Conservation (phyloP, 2,888 invertebrate species). For the Beris chalybata region DNA sequence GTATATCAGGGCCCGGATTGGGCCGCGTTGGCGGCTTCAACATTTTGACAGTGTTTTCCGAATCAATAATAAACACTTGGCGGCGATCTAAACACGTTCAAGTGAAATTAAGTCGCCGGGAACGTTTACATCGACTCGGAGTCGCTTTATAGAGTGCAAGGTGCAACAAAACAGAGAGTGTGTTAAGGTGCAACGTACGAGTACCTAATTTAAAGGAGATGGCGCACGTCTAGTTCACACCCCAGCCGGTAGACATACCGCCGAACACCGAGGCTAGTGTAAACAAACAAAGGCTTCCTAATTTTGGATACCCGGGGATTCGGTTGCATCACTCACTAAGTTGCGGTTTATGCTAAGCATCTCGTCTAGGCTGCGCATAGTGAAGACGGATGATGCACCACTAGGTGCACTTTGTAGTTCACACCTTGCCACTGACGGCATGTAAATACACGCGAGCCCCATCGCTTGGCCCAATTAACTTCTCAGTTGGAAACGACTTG, state of each 20-base stretch:
- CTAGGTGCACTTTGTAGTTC: conserved; percentile 19
- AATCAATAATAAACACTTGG: too few species aligned
- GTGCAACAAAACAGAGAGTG: conserved; percentile 24
- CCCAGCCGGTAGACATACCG: too few species aligned
- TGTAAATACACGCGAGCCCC: conserved; percentile 2
- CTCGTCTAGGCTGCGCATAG: not conserved
- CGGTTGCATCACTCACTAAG: conserved; percentile 23
- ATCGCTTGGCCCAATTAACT: conserved; percentile 23
- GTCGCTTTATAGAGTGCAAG: conserved; percentile 27
- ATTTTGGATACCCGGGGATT: conserved; percentile 1
- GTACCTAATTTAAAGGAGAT: too few species aligned
- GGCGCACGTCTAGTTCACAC: too few species aligned
- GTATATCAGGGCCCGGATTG: too few species aligned
- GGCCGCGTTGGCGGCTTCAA: too few species aligned
- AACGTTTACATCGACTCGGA: not conserved
- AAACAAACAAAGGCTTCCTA: conserved; percentile 25
- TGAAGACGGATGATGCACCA: conserved; percentile 10
- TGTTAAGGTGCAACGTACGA: not conserved
- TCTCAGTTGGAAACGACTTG: conserved; percentile 13
- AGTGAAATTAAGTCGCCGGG: too few species aligned
- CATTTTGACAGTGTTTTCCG: too few species aligned
- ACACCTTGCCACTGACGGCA: conserved; percentile 17
- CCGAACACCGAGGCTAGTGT: conserved; percentile 1
- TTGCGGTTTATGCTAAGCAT: conserved; percentile 10
- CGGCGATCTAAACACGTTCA: too few species aligned